These are phyloP conservation scores for Catharus minimus DNA, from an alignment of 2,113 vertebrate genomes.

Conservation along the genomic window DNA sequence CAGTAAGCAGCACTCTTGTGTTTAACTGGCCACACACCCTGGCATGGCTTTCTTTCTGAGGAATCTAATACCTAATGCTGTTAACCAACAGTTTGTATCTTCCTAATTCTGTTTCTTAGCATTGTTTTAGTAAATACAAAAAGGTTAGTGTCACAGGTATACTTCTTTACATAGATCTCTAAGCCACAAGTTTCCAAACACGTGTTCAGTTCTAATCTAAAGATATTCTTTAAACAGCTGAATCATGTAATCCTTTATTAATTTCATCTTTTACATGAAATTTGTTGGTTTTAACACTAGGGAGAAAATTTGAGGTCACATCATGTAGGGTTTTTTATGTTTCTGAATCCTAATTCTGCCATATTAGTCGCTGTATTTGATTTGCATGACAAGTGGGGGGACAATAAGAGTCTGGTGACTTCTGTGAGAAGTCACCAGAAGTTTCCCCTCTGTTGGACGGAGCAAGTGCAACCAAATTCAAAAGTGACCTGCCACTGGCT, in stretches of 20 bases:
- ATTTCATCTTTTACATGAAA: neutral
- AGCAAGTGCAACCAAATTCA: neutral
- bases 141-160: neutral
- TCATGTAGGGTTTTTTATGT: rapidly evolving
- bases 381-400: neutral
- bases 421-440: neutral
- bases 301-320: neutral
- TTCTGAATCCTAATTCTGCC: neutral
- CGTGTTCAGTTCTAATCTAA: neutral
- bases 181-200: neutral
- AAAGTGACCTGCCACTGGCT: neutral
- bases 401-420: neutral
- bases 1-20: neutral
- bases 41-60: neutral
- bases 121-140: neutral
- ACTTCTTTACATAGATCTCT: neutral
- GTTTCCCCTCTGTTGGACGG: rapidly evolving
- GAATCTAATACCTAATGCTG: neutral
- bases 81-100: neutral
- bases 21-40: neutral
- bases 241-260: rapidly evolving
- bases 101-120: neutral
- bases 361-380: neutral
- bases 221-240: neutral
- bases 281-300: neutral